phyloP scores from a whole-genome alignment of 92 coral and sea anemone genomes.

The Siderastrea siderea region DNA sequence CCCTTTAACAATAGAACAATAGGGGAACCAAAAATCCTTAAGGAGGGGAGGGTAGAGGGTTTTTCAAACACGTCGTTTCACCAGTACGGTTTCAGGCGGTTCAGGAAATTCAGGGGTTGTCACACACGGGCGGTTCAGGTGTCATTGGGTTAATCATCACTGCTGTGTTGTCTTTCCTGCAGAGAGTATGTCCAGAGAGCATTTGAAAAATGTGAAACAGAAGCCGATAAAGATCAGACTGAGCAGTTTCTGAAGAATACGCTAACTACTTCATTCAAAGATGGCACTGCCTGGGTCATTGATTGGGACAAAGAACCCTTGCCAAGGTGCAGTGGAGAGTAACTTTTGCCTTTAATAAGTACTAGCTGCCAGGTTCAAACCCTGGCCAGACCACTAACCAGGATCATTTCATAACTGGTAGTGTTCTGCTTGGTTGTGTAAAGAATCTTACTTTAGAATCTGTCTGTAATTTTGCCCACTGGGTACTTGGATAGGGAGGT shows the following conservation, averaged over 20 bases:
- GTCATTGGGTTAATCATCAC: neutral
- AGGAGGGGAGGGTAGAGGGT: too few relatives aligned
- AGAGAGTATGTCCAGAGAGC: conserved; percentile 97
- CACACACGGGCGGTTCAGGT: neutral
- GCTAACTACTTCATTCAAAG: conserved; percentile 87
- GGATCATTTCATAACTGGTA: too few relatives aligned
- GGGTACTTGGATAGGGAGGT: too few relatives aligned
- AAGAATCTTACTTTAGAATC: too few relatives aligned
- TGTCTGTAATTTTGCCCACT: too few relatives aligned
- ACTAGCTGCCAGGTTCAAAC: neutral
- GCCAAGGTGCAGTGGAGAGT: conserved; percentile 72
- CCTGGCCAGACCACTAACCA: too few relatives aligned
- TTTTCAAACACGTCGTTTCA: too few relatives aligned
- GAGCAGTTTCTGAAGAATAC: conserved; percentile 85
- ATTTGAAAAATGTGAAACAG: conserved; percentile 94
- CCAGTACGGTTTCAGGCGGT: too few relatives aligned
- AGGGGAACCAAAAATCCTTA: too few relatives aligned
- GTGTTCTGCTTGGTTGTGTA: too few relatives aligned
- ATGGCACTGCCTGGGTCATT: conserved; percentile 87
- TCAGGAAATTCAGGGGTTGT: neutral
- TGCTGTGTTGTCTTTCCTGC: neutral
- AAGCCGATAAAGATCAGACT: conserved; percentile 90
- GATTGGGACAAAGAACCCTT: conserved; percentile 96
- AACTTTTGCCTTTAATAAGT: too few relatives aligned
- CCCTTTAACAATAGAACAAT: too few relatives aligned